Base-by-base conservation (phyloP, 2,888 invertebrate species). In the Eledona agricola region DNA sequence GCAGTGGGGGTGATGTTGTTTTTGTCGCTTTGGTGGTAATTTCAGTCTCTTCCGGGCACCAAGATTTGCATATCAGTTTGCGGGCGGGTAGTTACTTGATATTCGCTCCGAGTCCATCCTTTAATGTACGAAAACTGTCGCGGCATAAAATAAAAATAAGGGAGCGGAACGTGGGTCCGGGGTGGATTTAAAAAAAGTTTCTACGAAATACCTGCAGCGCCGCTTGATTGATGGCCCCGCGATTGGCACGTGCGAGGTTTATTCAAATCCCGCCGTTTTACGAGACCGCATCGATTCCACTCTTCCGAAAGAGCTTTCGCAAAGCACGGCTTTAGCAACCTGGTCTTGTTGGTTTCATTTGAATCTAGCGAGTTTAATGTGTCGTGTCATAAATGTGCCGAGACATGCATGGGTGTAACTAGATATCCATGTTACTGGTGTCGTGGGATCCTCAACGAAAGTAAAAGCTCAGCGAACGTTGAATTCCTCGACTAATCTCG, bases 91-190 rank as follows among this genome's bases (percentile, higher is more conserved):
- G 40, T 42, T 34, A 20, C 22, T 47, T 47, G 20, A 16, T 47
- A 47, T 47, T 47, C 47, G 16, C 6, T 10, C 19, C 4, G 1
- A 15, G 29, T 47, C 29, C 37, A 29, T 17, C 22, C 19, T 29
- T 29, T 47, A 47, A 47, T 47, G 47, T 29, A 47, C 29, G 47
- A 47, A 47, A 47, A 47, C 47, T 47, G 47, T 47, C 28, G 37
- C 32, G 22, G 37, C 12, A 37, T 35, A 28, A 37, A 15, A 29
- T 19, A 23, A 16, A 25, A 45, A 34, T 25, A 37, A 26, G 28
- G 22, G 7, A n/a, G 29, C 20, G 20, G 22, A 28, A 29, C 28
- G 23, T 45, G 25, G 26, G 35, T 26, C 17, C 9, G 1, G 28
- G 46, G 26, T 37, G 35, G 47, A 35, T 35, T 47, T n/a, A n/a